Evolutionary conservation across 2,888 invertebrate species (phyloP).

Genomic region (Yponomeuta sedellus): DNA sequence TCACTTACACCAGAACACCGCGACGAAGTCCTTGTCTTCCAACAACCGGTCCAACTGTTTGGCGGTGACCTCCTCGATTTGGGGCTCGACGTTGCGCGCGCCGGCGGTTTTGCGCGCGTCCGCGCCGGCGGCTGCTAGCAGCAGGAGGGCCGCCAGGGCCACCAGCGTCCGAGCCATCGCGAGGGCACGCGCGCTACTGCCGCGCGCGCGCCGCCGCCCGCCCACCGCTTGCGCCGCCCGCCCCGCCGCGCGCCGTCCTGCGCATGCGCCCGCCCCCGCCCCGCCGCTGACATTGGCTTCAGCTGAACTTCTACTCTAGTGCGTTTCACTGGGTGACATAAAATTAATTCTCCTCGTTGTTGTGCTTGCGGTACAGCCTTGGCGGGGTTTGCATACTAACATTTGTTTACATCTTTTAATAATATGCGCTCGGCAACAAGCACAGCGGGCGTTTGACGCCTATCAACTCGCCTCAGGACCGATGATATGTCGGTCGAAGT

Average conservation of each 20-base stretch:
- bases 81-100: slow-evolving; percentile 78
- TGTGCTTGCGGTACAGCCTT: neutral
- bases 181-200: slow-evolving; percentile 71
- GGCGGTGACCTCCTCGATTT: slow-evolving; percentile 95
- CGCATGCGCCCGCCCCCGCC: slow-evolving; percentile 30
- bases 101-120: slow-evolving; percentile 37
- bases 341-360: slow-evolving; percentile 11
- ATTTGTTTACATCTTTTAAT: neutral
- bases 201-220: slow-evolving; percentile 40
- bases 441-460: too few species aligned
- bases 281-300: slow-evolving; percentile 26
- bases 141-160: slow-evolving; percentile 69
- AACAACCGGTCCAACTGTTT: slow-evolving; percentile 93
- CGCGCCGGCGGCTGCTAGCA: slow-evolving; percentile 70
- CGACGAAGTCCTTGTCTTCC: slow-evolving; percentile 94
- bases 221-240: slow-evolving; percentile 41
- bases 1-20: slow-evolving; percentile 97
- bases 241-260: slow-evolving; percentile 25
- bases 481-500: too few species aligned
- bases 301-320: neutral
- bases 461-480: too few species aligned
- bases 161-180: slow-evolving; percentile 73
- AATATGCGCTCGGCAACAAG: neutral
- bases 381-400: neutral
- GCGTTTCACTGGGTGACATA: neutral